These are phyloP conservation scores for Limnephilus auricula DNA, from an alignment of 2,888 invertebrate species.

Conservation along the genomic window DNA sequence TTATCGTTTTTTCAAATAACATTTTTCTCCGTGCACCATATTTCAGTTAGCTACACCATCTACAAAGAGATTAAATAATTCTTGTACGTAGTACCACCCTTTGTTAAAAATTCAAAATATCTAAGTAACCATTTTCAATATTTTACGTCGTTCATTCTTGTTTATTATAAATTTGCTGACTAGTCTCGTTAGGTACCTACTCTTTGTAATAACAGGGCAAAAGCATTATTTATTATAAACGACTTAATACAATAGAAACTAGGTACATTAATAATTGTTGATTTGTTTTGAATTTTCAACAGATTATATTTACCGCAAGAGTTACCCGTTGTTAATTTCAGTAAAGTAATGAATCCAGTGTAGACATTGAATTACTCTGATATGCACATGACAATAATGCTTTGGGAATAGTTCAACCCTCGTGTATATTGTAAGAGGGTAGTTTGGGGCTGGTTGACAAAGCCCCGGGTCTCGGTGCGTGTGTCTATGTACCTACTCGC, in stretches of 20 bases:
- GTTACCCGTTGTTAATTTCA: not conserved
- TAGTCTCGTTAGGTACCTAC: too few species aligned
- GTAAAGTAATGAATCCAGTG: slow-evolving; percentile 6
- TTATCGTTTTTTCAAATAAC: too few species aligned
- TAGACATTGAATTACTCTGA: slow-evolving; percentile 41
- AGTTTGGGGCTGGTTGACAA: slow-evolving; percentile 11
- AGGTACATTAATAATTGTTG: not conserved
- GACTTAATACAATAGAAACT: not conserved
- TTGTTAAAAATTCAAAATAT: too few species aligned
- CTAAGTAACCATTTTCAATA: too few species aligned
- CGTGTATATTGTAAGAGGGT: not conserved
- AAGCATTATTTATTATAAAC: not conserved
- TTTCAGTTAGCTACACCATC: too few species aligned
- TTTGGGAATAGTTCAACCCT: slow-evolving; percentile 45
- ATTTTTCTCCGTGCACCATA: too few species aligned
- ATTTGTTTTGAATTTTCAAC: not conserved
- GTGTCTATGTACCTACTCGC: not conserved
- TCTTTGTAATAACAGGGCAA: too few species aligned
- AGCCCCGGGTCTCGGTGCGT: slow-evolving; percentile 30
- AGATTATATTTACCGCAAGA: not conserved
- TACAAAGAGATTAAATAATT: too few species aligned
- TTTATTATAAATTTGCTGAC: too few species aligned
- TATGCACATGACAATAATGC: slow-evolving; percentile 45
- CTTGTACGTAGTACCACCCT: too few species aligned
- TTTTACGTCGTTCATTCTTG: too few species aligned